Evolutionary conservation across 2,888 invertebrate genomes (phyloP).

Genomic region (Acanthosepion pharaonis): DNA sequence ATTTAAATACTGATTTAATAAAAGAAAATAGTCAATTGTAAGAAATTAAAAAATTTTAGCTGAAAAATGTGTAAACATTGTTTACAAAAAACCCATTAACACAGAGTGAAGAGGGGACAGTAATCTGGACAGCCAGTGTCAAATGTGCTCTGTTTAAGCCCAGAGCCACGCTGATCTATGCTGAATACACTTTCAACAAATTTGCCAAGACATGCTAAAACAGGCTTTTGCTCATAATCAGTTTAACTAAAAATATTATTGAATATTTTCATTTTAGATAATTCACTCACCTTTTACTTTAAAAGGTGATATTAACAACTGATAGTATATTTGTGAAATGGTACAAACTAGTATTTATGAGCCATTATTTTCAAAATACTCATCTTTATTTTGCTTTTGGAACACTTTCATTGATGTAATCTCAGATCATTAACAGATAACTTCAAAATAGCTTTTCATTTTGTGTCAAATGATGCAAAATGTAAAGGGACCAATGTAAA

Average conservation of each 20-base stretch:
- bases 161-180: slow-evolving; percentile 33
- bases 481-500: too few species aligned
- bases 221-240: neutral
- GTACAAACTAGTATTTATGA: neutral
- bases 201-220: neutral
- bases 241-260: neutral
- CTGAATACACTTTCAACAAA: slow-evolving; percentile 4
- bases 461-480: neutral
- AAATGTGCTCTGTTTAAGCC: neutral
- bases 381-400: neutral
- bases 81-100: neutral
- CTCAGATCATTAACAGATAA: neutral
- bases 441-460: neutral
- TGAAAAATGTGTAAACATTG: slow-evolving; percentile 8
- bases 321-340: neutral
- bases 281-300: neutral
- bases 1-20: neutral
- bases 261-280: neutral
- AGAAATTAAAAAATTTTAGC: neutral
- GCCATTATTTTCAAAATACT: neutral
- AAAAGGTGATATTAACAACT: neutral
- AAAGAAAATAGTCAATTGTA: neutral
- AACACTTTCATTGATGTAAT: neutral
- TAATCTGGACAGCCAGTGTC: slow-evolving; percentile 22
- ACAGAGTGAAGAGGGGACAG: neutral